Base-by-base conservation (phyloP, 2,797 vertebrate genomes). In the Anabas testudineus region DNA sequence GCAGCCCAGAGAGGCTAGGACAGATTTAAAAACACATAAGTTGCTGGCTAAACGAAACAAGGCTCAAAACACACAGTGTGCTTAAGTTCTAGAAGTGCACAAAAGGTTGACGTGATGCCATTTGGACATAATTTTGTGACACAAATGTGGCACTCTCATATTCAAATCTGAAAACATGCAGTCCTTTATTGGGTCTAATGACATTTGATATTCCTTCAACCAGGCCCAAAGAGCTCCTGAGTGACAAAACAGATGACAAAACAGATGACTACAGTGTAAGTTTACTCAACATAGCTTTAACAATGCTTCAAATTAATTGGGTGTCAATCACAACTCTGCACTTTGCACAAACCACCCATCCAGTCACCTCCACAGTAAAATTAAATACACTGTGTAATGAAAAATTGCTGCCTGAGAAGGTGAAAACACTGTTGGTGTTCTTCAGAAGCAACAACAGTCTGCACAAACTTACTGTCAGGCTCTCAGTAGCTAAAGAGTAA, bases 401-500 rank as follows among this genome's bases (percentile, higher is more conserved):
- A 64, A 53, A 41, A 62, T 5, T 28, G 19, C 1, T 14, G 10
- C 2, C 7, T 9, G 30, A 41, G 5, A 56, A 10, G 67, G 15
- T 21, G 42, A 55, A 45, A 64, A 39, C n/a, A 53, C 36, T 15
- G 36, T 37, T 21, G 32, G 62, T 59, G 32, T 34, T 5, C 16
- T 53, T 71, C 41, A 74, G 55, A 19, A 37, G 24, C 53, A 84
- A 59, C 65, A 75, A 21, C 15, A 28, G 47, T 43, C 36, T 76
- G 66, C 56, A 53, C 21, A n/a, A 54, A 46, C 61, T 30, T 53
- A 68, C 70, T 66, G 75, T 79, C 55, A 60, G 70, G 28, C 75
- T 67, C 76, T 90, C 76, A 79, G 76, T 49, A 55, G 58, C 53
- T 51, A 62, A 70, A 84, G 65, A 84, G 45, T 71, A 83, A 74